Conservation (phyloP, 2,888 invertebrate species). For the Perizoma flavofasciatum region DNA sequence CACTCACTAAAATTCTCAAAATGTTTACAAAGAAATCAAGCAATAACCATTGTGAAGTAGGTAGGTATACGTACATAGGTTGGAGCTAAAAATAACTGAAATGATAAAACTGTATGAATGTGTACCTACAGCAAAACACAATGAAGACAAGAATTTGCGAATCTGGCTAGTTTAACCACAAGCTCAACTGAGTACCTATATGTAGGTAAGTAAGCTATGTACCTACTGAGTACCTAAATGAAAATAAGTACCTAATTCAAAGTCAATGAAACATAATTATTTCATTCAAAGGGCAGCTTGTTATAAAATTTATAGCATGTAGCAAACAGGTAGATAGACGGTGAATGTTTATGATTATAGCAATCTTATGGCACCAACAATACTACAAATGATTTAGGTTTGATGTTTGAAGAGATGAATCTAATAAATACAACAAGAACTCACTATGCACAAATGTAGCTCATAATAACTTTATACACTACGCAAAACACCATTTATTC, state of each 20-base stretch:
- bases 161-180: conserved; percentile 61
- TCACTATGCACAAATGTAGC: conserved; percentile 17
- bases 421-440: conserved; percentile 6
- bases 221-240: not conserved
- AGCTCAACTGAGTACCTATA: conserved; percentile 1
- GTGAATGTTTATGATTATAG: too few species aligned
- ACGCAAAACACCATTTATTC: conserved; percentile 31
- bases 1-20: conserved; percentile 48
- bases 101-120: conserved; percentile 78
- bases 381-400: too few species aligned
- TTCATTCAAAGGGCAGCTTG: too few species aligned
- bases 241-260: not conserved
- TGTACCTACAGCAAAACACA: conserved; percentile 71
- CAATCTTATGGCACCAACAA: too few species aligned
- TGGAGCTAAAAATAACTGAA: conserved; percentile 77
- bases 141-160: conserved; percentile 61
- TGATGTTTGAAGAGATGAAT: conserved; percentile 1
- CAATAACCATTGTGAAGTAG: conserved; percentile 62
- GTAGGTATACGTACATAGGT: conserved; percentile 36
- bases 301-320: too few species aligned
- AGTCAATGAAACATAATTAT: not conserved
- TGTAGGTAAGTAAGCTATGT: not conserved
- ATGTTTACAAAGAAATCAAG: conserved; percentile 74
- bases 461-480: conserved; percentile 25
- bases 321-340: too few species aligned